These are phyloP conservation scores for Pangasianodon gigas DNA, from an alignment of 2,113 vertebrate genomes.

Conservation along the genomic window DNA sequence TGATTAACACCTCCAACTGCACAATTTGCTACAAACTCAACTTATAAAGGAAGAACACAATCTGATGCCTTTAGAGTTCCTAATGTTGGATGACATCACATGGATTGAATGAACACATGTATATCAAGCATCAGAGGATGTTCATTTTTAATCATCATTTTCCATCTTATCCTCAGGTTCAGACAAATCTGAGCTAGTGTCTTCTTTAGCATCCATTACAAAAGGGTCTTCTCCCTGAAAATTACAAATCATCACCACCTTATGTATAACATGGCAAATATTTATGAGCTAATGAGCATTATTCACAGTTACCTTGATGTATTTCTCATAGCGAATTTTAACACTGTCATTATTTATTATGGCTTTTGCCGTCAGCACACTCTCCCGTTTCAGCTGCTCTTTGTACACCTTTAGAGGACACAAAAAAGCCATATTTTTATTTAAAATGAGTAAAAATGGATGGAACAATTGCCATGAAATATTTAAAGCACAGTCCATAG, in stretches of 20 bases:
- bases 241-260: background rate
- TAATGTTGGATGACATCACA: background rate
- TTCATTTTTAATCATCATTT: background rate
- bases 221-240: constrained; percentile 84
- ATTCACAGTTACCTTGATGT: constrained; percentile 77
- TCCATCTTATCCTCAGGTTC: constrained; percentile 23
- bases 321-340: constrained; percentile 81
- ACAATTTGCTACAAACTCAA: background rate
- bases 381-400: constrained; percentile 86
- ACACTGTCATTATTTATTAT: constrained; percentile 87
- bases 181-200: constrained; percentile 57
- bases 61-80: background rate
- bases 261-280: background rate
- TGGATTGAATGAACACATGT: background rate
- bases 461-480: background rate
- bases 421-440: background rate
- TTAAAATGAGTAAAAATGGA: background rate
- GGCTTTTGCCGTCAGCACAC: constrained; percentile 84
- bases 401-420: constrained; percentile 76
- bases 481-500: background rate
- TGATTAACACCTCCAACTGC: background rate
- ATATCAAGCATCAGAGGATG: background rate
- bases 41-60: background rate
- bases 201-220: constrained; percentile 70
- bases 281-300: background rate